Evolutionary conservation across 2,113 vertebrate genomes (phyloP), one percentile per base, ranked within the genome.

Genomic region (Elachura formosa): DNA sequence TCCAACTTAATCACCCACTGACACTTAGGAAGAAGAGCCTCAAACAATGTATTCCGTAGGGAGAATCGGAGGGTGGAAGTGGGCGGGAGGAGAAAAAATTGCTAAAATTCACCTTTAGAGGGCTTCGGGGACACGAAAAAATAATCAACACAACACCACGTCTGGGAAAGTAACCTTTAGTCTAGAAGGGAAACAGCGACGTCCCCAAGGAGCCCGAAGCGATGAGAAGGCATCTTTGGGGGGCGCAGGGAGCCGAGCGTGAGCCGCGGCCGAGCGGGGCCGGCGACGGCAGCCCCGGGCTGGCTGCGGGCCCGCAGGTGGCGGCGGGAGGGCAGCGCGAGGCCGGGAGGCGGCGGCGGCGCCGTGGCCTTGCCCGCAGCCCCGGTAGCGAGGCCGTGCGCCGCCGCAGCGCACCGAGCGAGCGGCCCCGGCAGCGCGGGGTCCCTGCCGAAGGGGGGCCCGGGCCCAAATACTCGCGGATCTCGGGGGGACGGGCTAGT

Each of bases 181-280:
- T 72, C 91, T 63, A 67, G 61, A 63, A 77, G 38, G 48, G 82
- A 48, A 91, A 94, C 78, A 54, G 75, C 87, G 84, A 88, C 86
- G 63, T 83, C 78, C 83, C 89, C 14, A 6, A 55, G 77, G 92
- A 71, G 34, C 79, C 45, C 78, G 66, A 63, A 12, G 48, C 26
- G 66, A 96, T 91, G 90, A 90, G 93, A 87, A 92, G 87, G 85
- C 84, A 90, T 74, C 91, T 96, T 86, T 51, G 36, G 63, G 66
- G 59, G 72, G 66, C 36, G 76, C 62, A 9, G 74, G 45, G 34
- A n/a, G 51, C 61, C 52, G 13, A 29, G 74, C 56, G 36, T 1
- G 23, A 54, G 64, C 48, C 71, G 23, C 58, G 72, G 5, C 6
- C 33, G 10, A 36, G 59, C 11, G 9, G 22, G n/a, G n/a, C n/a